phyloP scores from a whole-genome alignment of 1,140 invertebrate genomes.

The Myzus persicae region DNA sequence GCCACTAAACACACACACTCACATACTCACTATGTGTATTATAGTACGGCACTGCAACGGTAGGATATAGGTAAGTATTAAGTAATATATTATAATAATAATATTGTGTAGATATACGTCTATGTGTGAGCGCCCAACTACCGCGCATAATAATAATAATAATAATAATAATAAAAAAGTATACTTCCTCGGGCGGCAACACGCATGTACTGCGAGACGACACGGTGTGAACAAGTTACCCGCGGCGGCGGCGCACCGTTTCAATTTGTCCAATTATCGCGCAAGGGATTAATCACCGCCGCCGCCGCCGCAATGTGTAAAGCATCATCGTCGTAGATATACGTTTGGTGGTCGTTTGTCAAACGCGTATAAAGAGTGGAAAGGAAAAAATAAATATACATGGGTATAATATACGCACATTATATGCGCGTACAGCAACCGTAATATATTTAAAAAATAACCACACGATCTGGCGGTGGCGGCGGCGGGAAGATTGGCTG shows the following conservation, averaged over 20 bases:
- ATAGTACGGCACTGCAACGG: too few relatives aligned
- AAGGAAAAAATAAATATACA: background rate
- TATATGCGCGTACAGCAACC: background rate
- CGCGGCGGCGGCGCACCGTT: conserved; percentile 51
- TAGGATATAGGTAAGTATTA: background rate
- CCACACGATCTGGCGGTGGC: background rate
- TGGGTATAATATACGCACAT: background rate
- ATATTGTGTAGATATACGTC: background rate
- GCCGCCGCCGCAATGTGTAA: too few relatives aligned
- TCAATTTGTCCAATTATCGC: conserved; percentile 58
- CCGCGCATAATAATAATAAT: background rate
- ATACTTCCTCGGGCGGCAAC: conserved; percentile 29
- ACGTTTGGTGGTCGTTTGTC: conserved; percentile 15
- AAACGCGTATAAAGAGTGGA: background rate
- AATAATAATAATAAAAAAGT: background rate
- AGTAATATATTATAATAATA: conserved; percentile 18
- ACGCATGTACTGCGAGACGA: too few relatives aligned
- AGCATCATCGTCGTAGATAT: background rate
- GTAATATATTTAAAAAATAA: background rate
- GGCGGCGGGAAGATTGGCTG: background rate
- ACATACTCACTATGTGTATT: background rate
- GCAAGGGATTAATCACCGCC: conserved; percentile 49
- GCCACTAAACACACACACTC: background rate
- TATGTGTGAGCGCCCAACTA: background rate
- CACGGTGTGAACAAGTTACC: conserved; percentile 48